phyloP scores from a whole-genome alignment of 2,113 vertebrate genomes.

The Panthera tigris region DNA sequence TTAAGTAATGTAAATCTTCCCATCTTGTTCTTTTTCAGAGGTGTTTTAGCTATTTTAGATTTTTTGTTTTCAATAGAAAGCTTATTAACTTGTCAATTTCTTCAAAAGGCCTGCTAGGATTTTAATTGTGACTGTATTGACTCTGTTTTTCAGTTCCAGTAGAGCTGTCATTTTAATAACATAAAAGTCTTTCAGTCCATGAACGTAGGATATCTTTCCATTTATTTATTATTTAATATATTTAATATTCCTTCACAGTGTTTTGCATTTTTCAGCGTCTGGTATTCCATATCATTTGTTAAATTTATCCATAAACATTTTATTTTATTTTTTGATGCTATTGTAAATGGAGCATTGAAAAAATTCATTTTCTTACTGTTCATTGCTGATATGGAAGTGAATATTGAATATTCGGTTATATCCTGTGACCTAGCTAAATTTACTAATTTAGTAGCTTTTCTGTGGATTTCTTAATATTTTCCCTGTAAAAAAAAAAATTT shows the following conservation, averaged over 20 bases:
- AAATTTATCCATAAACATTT: neutral
- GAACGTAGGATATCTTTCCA: neutral
- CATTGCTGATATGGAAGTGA: neutral
- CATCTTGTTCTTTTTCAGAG: neutral
- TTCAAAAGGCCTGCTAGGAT: neutral
- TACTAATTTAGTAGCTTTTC: neutral
- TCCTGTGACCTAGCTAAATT: neutral
- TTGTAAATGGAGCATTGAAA: neutral
- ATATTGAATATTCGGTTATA: neutral
- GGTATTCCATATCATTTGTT: neutral
- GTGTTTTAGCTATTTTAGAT: neutral
- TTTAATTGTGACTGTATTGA: neutral
- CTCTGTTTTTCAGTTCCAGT: neutral
- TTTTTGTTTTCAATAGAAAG: neutral
- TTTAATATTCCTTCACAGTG: neutral
- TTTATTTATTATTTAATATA: neutral
- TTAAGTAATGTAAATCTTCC: neutral
- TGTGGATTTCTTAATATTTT: neutral
- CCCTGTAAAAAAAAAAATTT: too few species aligned
- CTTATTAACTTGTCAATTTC: neutral
- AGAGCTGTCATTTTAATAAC: neutral
- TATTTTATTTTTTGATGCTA: neutral
- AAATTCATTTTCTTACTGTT: neutral
- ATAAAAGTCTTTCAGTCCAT: neutral
- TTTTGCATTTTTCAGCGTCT: neutral